Evolutionary conservation across 2,797 vertebrate species (phyloP).

Genomic region (Dendrocincla fuliginosa): DNA sequence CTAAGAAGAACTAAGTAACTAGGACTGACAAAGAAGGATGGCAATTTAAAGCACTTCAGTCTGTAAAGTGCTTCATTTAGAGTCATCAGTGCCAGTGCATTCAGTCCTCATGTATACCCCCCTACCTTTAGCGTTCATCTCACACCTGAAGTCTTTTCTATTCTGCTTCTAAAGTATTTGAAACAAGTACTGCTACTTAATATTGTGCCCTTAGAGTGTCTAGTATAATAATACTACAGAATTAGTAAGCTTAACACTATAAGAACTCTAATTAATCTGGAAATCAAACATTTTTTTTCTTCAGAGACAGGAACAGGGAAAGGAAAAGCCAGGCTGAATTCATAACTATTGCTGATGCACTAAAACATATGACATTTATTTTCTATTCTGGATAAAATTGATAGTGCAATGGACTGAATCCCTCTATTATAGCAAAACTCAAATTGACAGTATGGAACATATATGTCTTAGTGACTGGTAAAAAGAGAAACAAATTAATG

Average conservation of each 20-base stretch:
- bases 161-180: neutral
- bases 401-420: neutral
- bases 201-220: neutral
- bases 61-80: conserved; percentile 10
- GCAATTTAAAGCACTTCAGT: neutral
- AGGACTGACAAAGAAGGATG: neutral
- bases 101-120: neutral
- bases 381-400: neutral
- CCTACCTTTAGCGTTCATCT: neutral
- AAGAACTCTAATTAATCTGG: neutral
- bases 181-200: neutral
- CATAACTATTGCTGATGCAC: neutral
- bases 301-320: neutral
- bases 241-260: neutral
- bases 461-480: neutral
- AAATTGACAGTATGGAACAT: neutral
- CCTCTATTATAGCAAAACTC: neutral
- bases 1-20: neutral
- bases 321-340: neutral
- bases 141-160: neutral
- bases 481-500: neutral
- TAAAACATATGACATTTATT: neutral
- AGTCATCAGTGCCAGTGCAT: neutral
- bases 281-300: neutral
- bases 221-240: neutral